phyloP scores from a whole-genome alignment of 1,140 invertebrate species.

The Caligus rogercresseyi region DNA sequence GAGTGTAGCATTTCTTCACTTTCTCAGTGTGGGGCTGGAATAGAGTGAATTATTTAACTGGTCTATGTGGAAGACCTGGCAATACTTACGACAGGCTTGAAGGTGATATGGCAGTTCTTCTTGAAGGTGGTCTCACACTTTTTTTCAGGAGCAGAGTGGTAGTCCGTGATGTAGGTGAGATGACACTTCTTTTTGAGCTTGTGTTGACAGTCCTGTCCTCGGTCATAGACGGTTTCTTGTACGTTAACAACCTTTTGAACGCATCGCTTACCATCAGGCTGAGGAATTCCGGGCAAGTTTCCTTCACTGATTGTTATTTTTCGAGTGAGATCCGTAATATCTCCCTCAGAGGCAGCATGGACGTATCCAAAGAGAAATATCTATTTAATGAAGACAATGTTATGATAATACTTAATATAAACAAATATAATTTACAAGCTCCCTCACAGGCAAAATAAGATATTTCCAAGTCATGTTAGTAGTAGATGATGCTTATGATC shows the following conservation, averaged over 20 bases:
- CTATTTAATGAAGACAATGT: no score
- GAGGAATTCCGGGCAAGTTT: not conserved
- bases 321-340: no score
- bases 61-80: not conserved
- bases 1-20: no score
- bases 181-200: constrained; percentile 11
- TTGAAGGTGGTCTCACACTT: constrained; percentile 14
- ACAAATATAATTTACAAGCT: no score
- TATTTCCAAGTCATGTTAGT: no score
- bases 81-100: constrained; percentile 5
- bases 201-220: not conserved
- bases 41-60: not conserved
- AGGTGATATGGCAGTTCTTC: constrained; percentile 8
- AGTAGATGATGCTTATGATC: no score
- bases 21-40: no score
- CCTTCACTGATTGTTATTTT: not conserved
- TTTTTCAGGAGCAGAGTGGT: not conserved
- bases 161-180: constrained; percentile 7
- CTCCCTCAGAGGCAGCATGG: no score
- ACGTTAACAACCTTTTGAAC: not conserved
- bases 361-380: no score
- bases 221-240: not conserved
- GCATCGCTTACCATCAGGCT: not conserved
- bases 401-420: no score
- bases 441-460: no score